These are phyloP conservation scores for Eristalis tenax DNA, from an alignment of 2,888 invertebrate species.

Conservation along the genomic window DNA sequence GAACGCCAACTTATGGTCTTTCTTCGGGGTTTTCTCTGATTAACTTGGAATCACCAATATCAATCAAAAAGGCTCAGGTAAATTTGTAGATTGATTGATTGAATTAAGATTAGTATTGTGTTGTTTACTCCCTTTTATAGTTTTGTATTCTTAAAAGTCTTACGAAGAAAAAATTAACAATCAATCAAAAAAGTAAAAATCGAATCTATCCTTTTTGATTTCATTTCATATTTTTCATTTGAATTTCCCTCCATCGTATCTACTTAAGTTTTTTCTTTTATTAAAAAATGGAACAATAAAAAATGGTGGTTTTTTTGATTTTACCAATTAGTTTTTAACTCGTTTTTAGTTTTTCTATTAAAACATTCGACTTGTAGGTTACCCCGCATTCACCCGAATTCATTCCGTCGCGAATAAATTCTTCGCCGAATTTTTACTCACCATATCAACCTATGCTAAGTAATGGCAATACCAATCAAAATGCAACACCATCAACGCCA, in stretches of 20 bases:
- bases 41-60: constrained; percentile 80
- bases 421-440: constrained; percentile 80
- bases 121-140: constrained; percentile 6
- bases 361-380: constrained; percentile 82
- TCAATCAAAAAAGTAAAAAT: not conserved
- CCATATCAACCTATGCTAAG: constrained; percentile 80
- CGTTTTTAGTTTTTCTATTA: constrained; percentile 72
- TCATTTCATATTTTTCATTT: constrained; percentile 2
- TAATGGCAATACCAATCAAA: constrained; percentile 75
- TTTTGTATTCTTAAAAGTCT: constrained; percentile 24
- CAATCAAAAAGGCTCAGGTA: constrained; percentile 81
- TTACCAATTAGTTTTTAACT: constrained; percentile 67
- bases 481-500: constrained; percentile 72
- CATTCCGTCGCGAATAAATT: constrained; percentile 82
- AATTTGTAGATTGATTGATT: constrained; percentile 71
- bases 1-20: constrained; percentile 80
- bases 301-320: constrained; percentile 52
- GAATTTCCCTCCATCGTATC: constrained; percentile 14
- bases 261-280: constrained; percentile 10
- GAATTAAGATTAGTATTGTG: not conserved
- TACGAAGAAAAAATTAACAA: not conserved
- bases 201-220: not conserved
- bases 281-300: constrained; percentile 43
- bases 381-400: constrained; percentile 83
- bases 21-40: constrained; percentile 79